phyloP scores from a whole-genome alignment of 2,113 vertebrate species.

The Malaclemys terrapin region DNA sequence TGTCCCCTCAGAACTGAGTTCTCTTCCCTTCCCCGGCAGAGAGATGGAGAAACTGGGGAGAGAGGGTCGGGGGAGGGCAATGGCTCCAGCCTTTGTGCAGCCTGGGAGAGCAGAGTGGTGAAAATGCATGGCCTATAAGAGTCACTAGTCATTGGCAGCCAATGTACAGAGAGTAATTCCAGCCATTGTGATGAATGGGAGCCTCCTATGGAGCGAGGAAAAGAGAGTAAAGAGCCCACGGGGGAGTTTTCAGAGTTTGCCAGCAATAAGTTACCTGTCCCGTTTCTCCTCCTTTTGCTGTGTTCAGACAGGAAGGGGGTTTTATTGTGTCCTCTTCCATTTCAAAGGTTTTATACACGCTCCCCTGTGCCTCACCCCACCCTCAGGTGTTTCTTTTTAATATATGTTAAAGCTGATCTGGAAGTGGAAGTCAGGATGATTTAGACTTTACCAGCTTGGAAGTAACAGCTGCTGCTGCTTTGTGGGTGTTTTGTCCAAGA shows the following conservation, averaged over 20 bases:
- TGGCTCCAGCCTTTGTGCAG: background rate
- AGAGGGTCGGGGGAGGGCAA: background rate
- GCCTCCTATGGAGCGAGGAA: background rate
- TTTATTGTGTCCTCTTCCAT: background rate
- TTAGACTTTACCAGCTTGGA: background rate
- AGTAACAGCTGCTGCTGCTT: background rate
- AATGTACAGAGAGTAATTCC: background rate
- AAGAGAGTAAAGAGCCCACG: background rate
- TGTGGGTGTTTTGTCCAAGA: background rate
- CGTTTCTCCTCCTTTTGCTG: background rate
- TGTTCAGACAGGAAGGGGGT: background rate
- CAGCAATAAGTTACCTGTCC: background rate
- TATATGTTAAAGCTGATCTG: background rate
- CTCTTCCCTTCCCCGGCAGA: accelerated
- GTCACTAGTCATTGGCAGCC: background rate
- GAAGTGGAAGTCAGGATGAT: background rate
- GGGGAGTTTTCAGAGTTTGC: background rate
- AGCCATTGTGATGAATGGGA: background rate
- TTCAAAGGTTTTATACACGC: accelerated
- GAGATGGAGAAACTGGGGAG: background rate
- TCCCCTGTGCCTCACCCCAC: accelerated
- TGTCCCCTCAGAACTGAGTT: background rate
- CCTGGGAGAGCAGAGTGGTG: accelerated
- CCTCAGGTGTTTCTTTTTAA: background rate
- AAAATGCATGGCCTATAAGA: accelerated